Percentiles rank a stretch among this genome's conserved stretches.
Evolutionary conservation across 2,113 vertebrate species (phyloP).

Genomic region (Polyodon spathula): DNA sequence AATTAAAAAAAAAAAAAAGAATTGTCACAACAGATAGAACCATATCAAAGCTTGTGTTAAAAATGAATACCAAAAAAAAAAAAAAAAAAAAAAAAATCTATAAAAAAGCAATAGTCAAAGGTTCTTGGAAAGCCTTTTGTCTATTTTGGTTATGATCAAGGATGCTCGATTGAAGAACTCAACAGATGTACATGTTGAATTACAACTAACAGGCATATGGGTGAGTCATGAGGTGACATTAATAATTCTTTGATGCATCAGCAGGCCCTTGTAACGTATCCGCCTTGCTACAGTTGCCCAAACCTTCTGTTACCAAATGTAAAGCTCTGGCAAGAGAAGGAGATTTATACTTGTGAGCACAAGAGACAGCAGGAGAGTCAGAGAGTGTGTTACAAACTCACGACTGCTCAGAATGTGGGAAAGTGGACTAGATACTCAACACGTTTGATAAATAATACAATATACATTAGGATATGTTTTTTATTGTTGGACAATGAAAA

Average conservation of each 20-base stretch:
- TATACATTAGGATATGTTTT: background rate
- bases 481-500: no score
- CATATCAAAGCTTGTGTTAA: no score
- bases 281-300: slow-evolving; percentile 30
- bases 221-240: slow-evolving; percentile 33
- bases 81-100: no score
- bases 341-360: slow-evolving; percentile 5
- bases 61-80: no score
- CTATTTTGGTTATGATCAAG: background rate
- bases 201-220: slow-evolving; percentile 31
- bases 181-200: slow-evolving; percentile 36
- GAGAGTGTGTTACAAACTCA: slow-evolving; percentile 43
- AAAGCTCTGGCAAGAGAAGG: background rate
- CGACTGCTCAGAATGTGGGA: slow-evolving; percentile 26
- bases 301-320: slow-evolving; percentile 27
- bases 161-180: slow-evolving; percentile 24
- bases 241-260: slow-evolving; percentile 27
- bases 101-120: no score
- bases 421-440: slow-evolving; percentile 6
- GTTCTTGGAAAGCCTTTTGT: no score
- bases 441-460: slow-evolving; percentile 5
- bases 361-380: slow-evolving; percentile 31
- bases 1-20: no score
- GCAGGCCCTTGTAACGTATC: slow-evolving; percentile 14
- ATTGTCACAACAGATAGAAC: no score